phyloP scores from a whole-genome alignment of 2,113 vertebrate genomes.

The Capricornis sumatraensis region DNA sequence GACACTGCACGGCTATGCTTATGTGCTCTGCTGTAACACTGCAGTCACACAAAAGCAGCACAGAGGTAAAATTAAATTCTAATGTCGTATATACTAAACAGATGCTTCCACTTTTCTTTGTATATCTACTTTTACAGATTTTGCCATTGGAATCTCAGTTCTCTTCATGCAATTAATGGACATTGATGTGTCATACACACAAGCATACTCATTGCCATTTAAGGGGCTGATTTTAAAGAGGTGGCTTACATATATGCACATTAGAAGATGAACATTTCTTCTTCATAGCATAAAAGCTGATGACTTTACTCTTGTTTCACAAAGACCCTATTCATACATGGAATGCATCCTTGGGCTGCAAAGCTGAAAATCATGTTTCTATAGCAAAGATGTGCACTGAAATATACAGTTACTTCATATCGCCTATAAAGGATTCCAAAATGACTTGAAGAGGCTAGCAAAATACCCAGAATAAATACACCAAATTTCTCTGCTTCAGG shows the following conservation, averaged over 20 bases:
- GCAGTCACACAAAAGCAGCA: constrained; percentile 89
- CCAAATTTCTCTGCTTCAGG: constrained; percentile 49
- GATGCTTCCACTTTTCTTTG: constrained; percentile 91
- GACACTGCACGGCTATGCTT: constrained; percentile 92
- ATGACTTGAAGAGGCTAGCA: constrained; percentile 12
- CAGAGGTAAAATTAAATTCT: constrained; percentile 91
- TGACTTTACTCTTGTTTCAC: constrained; percentile 81
- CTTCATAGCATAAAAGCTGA: constrained; percentile 75
- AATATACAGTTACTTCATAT: constrained; percentile 46
- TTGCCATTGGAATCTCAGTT: constrained; percentile 84
- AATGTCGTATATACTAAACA: constrained; percentile 89
- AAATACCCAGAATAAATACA: constrained; percentile 27
- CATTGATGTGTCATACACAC: constrained; percentile 84
- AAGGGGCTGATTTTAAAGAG: constrained; percentile 83
- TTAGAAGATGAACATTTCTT: constrained; percentile 76
- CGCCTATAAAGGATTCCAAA: constrained; percentile 28
- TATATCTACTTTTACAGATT: constrained; percentile 86
- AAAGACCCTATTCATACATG: constrained; percentile 82
- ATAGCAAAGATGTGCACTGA: constrained; percentile 57
- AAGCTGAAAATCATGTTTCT: constrained; percentile 74
- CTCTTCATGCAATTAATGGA: constrained; percentile 88
- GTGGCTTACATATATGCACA: constrained; percentile 80
- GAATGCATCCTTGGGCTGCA: constrained; percentile 72
- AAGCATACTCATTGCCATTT: constrained; percentile 80
- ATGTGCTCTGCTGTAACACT: constrained; percentile 87